phyloP scores from a whole-genome alignment of 1,140 invertebrate genomes.

The Drosophila malerkotliana region DNA sequence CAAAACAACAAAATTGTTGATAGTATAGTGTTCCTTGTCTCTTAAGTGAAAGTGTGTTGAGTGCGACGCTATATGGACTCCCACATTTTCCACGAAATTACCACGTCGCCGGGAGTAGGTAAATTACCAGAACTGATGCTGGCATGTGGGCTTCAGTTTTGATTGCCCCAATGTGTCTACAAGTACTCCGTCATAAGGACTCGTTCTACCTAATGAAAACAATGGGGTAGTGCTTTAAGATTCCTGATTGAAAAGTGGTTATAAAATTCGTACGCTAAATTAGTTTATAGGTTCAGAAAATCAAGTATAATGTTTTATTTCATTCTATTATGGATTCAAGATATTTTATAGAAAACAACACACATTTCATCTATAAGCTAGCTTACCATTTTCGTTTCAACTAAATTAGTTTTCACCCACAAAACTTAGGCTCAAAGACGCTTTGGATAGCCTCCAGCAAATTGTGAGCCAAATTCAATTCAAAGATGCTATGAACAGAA shows the following conservation, averaged over 20 bases:
- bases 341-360: not conserved
- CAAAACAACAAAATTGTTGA: conserved; percentile 63
- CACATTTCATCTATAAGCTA: not conserved
- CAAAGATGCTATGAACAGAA: conserved; percentile 4
- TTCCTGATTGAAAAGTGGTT: no score
- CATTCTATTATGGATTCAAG: no score
- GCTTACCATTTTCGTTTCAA: not conserved
- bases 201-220: not conserved
- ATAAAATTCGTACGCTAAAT: no score
- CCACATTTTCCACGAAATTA: conserved; percentile 10
- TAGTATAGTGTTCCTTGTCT: conserved; percentile 30
- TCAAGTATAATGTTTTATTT: no score
- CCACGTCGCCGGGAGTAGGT: not conserved
- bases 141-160: conserved; percentile 12
- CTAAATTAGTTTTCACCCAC: conserved; percentile 4
- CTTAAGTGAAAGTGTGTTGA: conserved; percentile 37
- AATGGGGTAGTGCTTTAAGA: not conserved
- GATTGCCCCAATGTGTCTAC: conserved; percentile 7
- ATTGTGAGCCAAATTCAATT: conserved; percentile 32
- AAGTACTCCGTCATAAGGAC: not conserved
- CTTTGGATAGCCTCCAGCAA: not conserved
- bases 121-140: conserved; percentile 29
- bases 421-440: not conserved
- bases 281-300: no score
- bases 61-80: conserved; percentile 42